Conservation (phyloP, 2,113 vertebrate genomes). For the Oncorhynchus keta region DNA sequence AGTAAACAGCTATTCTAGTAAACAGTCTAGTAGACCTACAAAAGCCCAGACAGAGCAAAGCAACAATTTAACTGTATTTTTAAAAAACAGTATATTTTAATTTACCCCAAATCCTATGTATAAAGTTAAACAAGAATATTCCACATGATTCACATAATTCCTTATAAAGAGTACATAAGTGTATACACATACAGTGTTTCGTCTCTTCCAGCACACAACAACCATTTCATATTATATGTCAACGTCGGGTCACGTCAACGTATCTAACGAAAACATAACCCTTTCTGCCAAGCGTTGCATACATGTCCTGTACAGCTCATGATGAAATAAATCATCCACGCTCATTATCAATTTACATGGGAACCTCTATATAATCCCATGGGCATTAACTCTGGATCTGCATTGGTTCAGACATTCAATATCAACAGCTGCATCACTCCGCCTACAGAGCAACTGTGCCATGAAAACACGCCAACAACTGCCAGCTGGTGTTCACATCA, state of each 20-base stretch:
- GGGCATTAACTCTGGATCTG: conserved; percentile 57
- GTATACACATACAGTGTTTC: too few species aligned
- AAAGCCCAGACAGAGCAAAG: too few species aligned
- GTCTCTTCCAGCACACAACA: too few species aligned
- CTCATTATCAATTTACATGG: conserved; percentile 53
- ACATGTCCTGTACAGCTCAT: conserved; percentile 34
- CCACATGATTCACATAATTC: neutral
- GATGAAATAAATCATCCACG: conserved; percentile 61
- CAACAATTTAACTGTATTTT: too few species aligned
- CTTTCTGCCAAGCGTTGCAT: neutral
- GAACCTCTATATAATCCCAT: conserved; percentile 56
- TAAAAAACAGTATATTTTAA: neutral
- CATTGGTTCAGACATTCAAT: conserved; percentile 55
- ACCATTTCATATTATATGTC: too few species aligned
- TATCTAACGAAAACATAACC: neutral
- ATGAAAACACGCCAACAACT: conserved; percentile 27
- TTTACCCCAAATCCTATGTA: too few species aligned
- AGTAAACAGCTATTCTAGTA: too few species aligned
- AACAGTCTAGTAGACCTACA: too few species aligned
- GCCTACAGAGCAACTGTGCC: conserved; percentile 14
- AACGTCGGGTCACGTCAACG: too few species aligned
- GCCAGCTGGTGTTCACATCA: conserved; percentile 7
- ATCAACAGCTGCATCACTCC: conserved; percentile 42
- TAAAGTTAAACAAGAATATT: too few species aligned
- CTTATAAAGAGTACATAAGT: neutral